Percentiles rank a stretch among this genome's conserved stretches.
Conservation (phyloP, 2,113 vertebrate species). For the Microcebus ravelobensis region DNA sequence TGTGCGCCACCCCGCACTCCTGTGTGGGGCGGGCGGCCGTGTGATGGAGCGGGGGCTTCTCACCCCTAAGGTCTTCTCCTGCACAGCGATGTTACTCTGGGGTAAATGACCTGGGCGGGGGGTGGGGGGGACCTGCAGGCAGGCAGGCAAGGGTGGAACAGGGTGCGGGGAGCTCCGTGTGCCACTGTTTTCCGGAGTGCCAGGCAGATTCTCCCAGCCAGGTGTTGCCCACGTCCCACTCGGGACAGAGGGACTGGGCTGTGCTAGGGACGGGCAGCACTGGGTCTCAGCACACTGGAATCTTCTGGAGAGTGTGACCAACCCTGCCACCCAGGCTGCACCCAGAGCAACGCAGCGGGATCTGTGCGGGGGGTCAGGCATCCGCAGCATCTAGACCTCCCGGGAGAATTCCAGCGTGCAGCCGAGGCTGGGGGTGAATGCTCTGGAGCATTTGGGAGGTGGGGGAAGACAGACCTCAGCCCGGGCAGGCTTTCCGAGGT, state of each 20-base stretch:
- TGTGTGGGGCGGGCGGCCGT: no score
- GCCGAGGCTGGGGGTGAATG: not conserved
- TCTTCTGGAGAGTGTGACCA: not conserved
- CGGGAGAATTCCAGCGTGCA: fast-evolving
- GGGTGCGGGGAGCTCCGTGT: not conserved
- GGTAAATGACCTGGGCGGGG: not conserved
- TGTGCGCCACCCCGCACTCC: no score
- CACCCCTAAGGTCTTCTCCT: not conserved
- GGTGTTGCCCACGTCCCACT: no score
- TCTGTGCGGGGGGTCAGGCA: no score
- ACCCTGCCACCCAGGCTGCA: not conserved
- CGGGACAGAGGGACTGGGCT: not conserved
- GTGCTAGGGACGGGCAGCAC: fast-evolving
- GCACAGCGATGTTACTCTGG: not conserved
- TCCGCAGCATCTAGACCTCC: not conserved
- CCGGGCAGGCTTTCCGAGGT: not conserved
- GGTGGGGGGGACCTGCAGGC: no score
- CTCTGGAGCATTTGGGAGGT: not conserved
- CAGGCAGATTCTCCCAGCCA: not conserved
- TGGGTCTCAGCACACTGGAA: not conserved
- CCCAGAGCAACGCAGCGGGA: not conserved
- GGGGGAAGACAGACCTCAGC: not conserved
- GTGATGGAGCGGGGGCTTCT: not conserved
- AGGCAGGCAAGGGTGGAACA: not conserved
- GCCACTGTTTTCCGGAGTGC: not conserved